A percentile compares a stretch with the other conserved stretches of the same genome.
Conservation (phyloP, 2,113 vertebrate genomes). For the Cygnus atratus region DNA sequence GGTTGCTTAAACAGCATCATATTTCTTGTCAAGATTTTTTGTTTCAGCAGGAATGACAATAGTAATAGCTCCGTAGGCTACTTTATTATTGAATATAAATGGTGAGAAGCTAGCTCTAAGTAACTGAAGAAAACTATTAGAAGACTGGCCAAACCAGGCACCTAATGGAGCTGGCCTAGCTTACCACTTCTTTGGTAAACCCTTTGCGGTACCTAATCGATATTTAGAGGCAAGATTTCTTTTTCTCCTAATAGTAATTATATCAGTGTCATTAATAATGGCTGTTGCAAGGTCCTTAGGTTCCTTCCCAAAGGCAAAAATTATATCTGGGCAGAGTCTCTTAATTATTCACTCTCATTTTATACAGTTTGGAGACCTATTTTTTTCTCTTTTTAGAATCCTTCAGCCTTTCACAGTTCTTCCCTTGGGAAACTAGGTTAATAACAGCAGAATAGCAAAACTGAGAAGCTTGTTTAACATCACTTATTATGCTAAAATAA, state of each 20-base stretch:
- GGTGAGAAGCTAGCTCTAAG: slow-evolving; percentile 59
- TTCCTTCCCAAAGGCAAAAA: slow-evolving; percentile 64
- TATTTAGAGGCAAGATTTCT: slow-evolving; percentile 65
- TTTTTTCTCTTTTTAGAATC: slow-evolving; percentile 34
- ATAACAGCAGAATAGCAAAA: slow-evolving; percentile 67
- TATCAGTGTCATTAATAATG: slow-evolving; percentile 68
- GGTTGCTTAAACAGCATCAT: slow-evolving; percentile 25
- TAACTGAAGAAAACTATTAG: slow-evolving; percentile 66
- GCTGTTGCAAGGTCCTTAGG: slow-evolving; percentile 28
- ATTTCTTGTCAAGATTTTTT: background rate
- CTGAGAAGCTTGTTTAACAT: slow-evolving; percentile 65
- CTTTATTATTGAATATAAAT: slow-evolving; percentile 60
- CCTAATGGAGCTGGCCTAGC: slow-evolving; percentile 45
- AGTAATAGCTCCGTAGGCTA: slow-evolving; percentile 12
- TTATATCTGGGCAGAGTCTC: slow-evolving; percentile 56
- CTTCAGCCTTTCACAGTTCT: slow-evolving; percentile 40
- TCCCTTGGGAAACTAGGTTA: slow-evolving; percentile 60
- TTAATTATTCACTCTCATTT: slow-evolving; percentile 65
- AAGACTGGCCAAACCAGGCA: slow-evolving; percentile 26
- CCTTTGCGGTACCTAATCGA: slow-evolving; percentile 61
- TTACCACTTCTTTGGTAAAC: slow-evolving; percentile 49
- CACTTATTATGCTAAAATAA: slow-evolving; percentile 60
- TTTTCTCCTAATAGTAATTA: slow-evolving; percentile 68
- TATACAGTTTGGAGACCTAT: slow-evolving; percentile 33
- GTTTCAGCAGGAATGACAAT: slow-evolving; percentile 11